phyloP scores from a whole-genome alignment of 2,113 vertebrate genomes.

The Aix galericulata region DNA sequence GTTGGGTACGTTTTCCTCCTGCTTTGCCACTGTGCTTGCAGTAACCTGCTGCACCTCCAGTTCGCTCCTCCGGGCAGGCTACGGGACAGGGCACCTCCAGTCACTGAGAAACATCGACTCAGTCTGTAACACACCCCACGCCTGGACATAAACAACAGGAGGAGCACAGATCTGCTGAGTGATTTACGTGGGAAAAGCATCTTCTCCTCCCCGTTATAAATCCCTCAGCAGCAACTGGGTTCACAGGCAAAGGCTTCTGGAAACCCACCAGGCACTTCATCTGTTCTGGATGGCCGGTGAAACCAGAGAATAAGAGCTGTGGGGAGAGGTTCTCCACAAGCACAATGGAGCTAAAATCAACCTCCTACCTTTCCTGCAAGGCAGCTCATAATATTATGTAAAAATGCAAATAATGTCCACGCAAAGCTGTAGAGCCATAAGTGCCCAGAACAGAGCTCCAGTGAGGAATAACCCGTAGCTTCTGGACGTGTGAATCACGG shows the following conservation, averaged over 20 bases:
- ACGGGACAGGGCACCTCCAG: background rate
- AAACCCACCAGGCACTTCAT: background rate
- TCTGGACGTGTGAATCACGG: background rate
- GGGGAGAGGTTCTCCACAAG: background rate
- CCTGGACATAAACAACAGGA: background rate
- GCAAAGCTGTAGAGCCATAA: background rate
- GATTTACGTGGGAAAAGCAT: background rate
- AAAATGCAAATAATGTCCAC: background rate
- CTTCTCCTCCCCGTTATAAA: background rate
- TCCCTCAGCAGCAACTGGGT: background rate
- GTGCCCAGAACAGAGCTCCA: background rate
- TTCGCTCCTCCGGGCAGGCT: background rate
- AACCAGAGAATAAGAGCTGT: background rate
- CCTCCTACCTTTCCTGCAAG: background rate
- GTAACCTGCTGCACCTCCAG: accelerated
- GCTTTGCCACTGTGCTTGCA: background rate
- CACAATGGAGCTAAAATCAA: background rate
- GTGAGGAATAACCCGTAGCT: background rate
- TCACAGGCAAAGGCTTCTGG: background rate
- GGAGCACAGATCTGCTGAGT: accelerated
- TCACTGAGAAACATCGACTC: accelerated
- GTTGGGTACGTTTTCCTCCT: accelerated
- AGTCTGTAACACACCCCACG: accelerated
- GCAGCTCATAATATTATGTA: background rate
- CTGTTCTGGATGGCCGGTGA: background rate